A percentile compares a stretch with the other conserved stretches of the same genome.
phyloP scores from a whole-genome alignment of 2,797 vertebrate genomes.

The Sebastes itinus region DNA sequence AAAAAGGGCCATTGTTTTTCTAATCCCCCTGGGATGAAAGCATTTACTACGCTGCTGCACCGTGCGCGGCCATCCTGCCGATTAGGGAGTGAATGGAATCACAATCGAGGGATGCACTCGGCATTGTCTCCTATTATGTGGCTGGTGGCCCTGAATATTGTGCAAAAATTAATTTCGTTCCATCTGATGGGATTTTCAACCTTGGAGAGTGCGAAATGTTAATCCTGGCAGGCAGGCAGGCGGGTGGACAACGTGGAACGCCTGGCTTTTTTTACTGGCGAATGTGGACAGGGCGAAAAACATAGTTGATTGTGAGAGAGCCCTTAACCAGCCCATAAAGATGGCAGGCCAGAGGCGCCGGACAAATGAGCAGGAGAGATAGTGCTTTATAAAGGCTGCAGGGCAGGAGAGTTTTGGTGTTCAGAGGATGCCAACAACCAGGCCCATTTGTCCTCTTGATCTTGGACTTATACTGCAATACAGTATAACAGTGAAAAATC shows the following conservation, averaged over 20 bases:
- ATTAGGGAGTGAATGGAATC: constrained; percentile 77
- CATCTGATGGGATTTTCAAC: constrained; percentile 79
- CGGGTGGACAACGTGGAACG: constrained; percentile 47
- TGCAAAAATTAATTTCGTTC: constrained; percentile 76
- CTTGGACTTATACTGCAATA: constrained; percentile 32
- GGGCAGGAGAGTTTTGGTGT: constrained; percentile 44
- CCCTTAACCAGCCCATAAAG: constrained; percentile 68
- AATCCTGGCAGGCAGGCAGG: constrained; percentile 63
- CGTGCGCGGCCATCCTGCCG: constrained; percentile 63
- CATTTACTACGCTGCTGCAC: constrained; percentile 70
- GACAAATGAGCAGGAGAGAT: constrained; percentile 55
- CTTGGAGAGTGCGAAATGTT: constrained; percentile 71
- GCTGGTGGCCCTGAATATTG: constrained; percentile 73
- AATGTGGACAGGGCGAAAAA: constrained; percentile 56
- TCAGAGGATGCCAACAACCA: constrained; percentile 41
- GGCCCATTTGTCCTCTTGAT: constrained; percentile 59
- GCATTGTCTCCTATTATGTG: constrained; percentile 76
- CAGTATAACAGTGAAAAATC: constrained; percentile 24
- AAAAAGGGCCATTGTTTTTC: constrained; percentile 81
- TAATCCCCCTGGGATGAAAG: constrained; percentile 78
- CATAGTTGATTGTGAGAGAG: constrained; percentile 48
- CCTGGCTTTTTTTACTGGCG: constrained; percentile 43
- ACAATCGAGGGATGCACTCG: constrained; percentile 69
- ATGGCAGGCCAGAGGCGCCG: constrained; percentile 51
- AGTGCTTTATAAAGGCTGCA: constrained; percentile 51